Conservation (phyloP, 1,140 invertebrate genomes). For the Eupristina koningsbergeri region DNA sequence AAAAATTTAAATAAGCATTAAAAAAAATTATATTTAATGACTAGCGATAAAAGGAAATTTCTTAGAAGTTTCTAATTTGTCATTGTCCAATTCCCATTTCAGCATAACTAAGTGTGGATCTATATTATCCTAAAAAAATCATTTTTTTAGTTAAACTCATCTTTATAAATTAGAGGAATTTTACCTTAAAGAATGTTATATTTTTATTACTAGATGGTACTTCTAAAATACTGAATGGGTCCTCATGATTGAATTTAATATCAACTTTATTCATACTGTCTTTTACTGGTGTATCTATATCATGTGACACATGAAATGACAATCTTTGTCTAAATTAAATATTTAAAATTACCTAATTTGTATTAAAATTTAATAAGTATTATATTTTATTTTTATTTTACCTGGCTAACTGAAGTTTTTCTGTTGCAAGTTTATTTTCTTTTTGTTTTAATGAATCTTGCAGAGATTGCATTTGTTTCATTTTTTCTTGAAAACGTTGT, state of each 20-base stretch:
- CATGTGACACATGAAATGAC: slow-evolving; percentile 51
- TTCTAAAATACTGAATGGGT: slow-evolving; percentile 45
- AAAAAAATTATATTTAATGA: not conserved
- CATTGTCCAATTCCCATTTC: slow-evolving; percentile 64
- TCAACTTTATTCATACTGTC: slow-evolving; percentile 53
- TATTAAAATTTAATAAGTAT: not conserved
- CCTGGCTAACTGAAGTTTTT: slow-evolving; percentile 65
- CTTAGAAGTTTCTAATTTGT: slow-evolving; percentile 53
- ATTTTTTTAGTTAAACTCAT: slow-evolving; percentile 19
- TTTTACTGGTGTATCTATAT: slow-evolving; percentile 62
- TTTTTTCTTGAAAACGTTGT: slow-evolving; percentile 63
- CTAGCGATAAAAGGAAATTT: slow-evolving; percentile 38
- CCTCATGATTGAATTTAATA: slow-evolving; percentile 34
- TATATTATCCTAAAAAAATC: slow-evolving; percentile 63
- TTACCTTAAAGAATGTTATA: slow-evolving; percentile 60
- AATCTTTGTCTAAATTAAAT: slow-evolving; percentile 61
- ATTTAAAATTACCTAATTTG: slow-evolving; percentile 22
- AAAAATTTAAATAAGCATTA: not conserved
- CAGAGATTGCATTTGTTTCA: slow-evolving; percentile 61
- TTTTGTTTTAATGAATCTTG: slow-evolving; percentile 61
- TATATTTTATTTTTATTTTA: slow-evolving; percentile 48
- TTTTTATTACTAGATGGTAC: slow-evolving; percentile 41
- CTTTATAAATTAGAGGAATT: slow-evolving; percentile 20
- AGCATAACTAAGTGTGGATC: slow-evolving; percentile 66
- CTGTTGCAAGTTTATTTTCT: slow-evolving; percentile 63